Base-by-base conservation (phyloP, 2,797 vertebrate species). In the Tauraco hartlaubi region DNA sequence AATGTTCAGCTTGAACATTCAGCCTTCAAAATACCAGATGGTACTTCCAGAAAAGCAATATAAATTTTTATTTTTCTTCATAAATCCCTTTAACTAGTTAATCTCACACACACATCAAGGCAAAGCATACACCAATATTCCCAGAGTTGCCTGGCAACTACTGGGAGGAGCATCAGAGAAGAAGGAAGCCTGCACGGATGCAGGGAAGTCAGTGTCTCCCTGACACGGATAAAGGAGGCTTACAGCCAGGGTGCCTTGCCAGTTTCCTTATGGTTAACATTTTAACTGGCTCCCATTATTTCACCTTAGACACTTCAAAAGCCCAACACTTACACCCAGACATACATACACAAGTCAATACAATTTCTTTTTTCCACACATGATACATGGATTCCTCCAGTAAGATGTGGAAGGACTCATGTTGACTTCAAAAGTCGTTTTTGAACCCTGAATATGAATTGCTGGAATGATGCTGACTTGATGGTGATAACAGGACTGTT, bases 141-240 rank as follows among this genome's bases (percentile, higher is more conserved):
- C 97, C 96, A 97, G 97, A 97, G 98, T 98, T 98, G 98, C 98
- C 97, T 97, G 97, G 98, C 98, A 98, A 98, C 98, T 97, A 92
- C 94, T 51, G 95, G 97, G 98, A 97, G 97, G 97, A 96, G 97
- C 96, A 85, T 54, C 9, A 22, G 95, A 96, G 97, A 97, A 96
- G 96, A 97, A 96, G 95, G 96, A 93, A 95, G 94, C 75, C 92
- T 95, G 94, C 82, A 84, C 31, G 96, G 96, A 97, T 77, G 96
- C 96, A 94, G 96, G 92, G 88, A 94, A 96, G 95, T 69, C 90
- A 43, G 88, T 75, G 79, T 84, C 82, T 48, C 89, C 94, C 96
- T 63, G 64, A 93, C 92, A 94, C 15, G 95, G 93, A 97, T 97
- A 74, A 97, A 96, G 93, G 49, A 95, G 88, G 92, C 82, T 85